Evolutionary conservation across 1,140 invertebrate genomes (phyloP).

Genomic region (Drosophila rhopaloa): DNA sequence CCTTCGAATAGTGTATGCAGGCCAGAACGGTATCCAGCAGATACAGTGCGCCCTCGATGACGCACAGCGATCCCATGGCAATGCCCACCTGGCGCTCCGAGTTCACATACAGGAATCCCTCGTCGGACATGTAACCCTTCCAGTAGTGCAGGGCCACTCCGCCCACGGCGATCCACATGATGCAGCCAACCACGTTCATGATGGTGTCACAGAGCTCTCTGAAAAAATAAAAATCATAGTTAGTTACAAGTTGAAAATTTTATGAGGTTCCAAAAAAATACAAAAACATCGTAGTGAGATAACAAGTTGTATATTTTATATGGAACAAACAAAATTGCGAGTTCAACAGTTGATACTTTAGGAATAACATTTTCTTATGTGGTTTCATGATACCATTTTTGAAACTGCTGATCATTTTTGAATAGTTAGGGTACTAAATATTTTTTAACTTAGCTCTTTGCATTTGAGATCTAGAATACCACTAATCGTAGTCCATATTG

Average conservation of each 20-base stretch:
- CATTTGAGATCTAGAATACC: no score
- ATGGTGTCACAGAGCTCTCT: conserved; percentile 90
- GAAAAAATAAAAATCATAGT: conserved; percentile 10
- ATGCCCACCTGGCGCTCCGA: conserved; percentile 91
- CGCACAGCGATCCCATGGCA: conserved; percentile 91
- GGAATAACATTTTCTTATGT: no score
- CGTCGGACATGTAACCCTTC: conserved; percentile 91
- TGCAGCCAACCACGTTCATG: conserved; percentile 93
- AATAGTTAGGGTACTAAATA: no score
- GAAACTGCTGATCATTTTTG: not conserved
- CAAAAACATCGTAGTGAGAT: not conserved
- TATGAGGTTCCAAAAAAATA: not conserved
- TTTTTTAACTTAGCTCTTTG: no score
- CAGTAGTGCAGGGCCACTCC: conserved; percentile 94
- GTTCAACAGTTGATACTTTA: no score
- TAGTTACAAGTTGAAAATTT: not conserved
- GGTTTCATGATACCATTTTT: not conserved
- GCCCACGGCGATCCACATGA: conserved; percentile 93
- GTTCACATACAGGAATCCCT: conserved; percentile 88
- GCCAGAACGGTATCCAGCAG: conserved; percentile 91
- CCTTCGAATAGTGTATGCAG: conserved; percentile 90
- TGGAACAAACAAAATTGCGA: not conserved
- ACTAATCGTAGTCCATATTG: no score
- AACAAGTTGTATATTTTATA: not conserved
- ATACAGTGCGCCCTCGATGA: conserved; percentile 91